Conservation (phyloP, 2,797 vertebrate species). For the Tamandua tetradactyla region DNA sequence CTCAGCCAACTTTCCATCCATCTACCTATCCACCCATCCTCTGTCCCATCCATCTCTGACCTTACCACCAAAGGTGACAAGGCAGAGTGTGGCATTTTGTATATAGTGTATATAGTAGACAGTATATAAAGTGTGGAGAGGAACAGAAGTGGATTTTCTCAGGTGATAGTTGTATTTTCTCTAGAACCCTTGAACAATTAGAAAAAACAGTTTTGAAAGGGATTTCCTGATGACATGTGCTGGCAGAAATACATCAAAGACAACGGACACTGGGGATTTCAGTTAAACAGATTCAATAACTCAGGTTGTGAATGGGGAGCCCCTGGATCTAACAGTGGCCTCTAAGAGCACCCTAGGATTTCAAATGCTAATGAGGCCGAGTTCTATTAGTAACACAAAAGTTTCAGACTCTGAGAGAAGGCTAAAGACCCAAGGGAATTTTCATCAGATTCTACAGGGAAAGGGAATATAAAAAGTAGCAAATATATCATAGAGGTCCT, state of each 20-base stretch:
- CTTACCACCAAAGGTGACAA: background rate
- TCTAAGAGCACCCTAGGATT: conserved; percentile 25
- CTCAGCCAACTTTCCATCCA: background rate
- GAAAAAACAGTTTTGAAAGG: background rate
- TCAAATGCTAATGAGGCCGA: conserved; percentile 66
- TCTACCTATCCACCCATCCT: background rate
- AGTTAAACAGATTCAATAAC: conserved; percentile 34
- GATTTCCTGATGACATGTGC: conserved; percentile 28
- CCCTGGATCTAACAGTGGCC: conserved; percentile 13
- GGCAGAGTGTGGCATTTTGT: background rate
- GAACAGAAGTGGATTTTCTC: background rate
- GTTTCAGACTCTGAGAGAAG: conserved; percentile 62
- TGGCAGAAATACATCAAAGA: conserved; percentile 47
- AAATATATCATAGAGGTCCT: conserved; percentile 29
- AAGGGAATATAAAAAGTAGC: conserved; percentile 51
- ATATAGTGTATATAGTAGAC: too few species aligned
- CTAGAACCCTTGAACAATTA: background rate
- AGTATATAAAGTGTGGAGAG: background rate
- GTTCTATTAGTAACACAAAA: conserved; percentile 69
- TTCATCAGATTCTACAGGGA: conserved; percentile 48
- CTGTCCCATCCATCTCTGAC: background rate
- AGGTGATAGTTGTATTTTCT: background rate
- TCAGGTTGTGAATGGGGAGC: background rate
- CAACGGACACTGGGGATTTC: conserved; percentile 12
- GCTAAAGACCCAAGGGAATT: conserved; percentile 57